Conservation (phyloP, 2,113 vertebrate genomes). For the Micromys minutus region DNA sequence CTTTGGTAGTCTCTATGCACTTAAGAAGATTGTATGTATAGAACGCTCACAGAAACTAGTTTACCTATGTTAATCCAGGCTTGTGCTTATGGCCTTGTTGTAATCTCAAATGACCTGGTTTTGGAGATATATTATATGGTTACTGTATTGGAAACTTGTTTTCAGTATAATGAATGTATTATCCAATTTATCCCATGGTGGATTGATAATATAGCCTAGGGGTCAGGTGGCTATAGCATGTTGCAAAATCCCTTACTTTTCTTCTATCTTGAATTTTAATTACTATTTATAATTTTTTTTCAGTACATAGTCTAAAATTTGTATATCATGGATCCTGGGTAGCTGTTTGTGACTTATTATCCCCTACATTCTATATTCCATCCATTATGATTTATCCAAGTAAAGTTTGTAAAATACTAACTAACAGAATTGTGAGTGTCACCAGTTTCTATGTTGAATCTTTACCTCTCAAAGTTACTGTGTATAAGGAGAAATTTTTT, state of each 20-base stretch:
- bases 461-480: not conserved
- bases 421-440: not conserved
- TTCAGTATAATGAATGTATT: slow-evolving; percentile 7
- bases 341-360: slow-evolving; percentile 13
- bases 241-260: not conserved
- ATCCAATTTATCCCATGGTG: slow-evolving; percentile 1
- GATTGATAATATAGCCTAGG: not conserved
- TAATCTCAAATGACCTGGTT: not conserved
- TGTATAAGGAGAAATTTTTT: not conserved
- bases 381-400: slow-evolving; percentile 34
- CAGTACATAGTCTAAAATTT: not conserved
- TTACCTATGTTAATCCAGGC: not conserved
- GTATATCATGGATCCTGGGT: not conserved
- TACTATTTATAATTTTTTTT: not conserved
- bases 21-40: slow-evolving; percentile 11
- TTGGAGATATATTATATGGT: not conserved
- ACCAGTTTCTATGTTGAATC: not conserved
- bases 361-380: slow-evolving; percentile 20
- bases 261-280: slow-evolving; percentile 26
- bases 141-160: slow-evolving; percentile 10
- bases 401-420: not conserved
- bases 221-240: not conserved
- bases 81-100: not conserved
- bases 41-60: not conserved
- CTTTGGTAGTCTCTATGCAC: not conserved